Evolutionary conservation across 1,140 invertebrate genomes (phyloP), one percentile per base, ranked within the genome.

Genomic region (Melipona quadrifasciata): DNA sequence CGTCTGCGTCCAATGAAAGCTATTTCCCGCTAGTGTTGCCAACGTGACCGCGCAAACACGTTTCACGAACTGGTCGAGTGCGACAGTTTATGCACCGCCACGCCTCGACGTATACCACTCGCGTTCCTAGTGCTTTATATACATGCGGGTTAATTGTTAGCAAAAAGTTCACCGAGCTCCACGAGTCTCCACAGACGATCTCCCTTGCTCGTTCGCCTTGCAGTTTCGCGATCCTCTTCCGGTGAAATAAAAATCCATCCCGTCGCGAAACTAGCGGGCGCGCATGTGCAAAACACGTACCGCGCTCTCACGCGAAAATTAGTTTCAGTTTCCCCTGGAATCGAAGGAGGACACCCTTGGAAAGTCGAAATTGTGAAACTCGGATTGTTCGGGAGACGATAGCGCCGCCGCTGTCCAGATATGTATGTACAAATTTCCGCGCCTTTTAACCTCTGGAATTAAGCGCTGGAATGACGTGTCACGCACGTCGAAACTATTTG

Each of bases 21-120:
- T 21, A 53, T 82, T 58, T 57, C 53, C 27, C 10, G 24, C 64
- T 57, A 19, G 19, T 64, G 73, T 57, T 77, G 65, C 53, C 74
- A 83, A 83, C 74, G 81, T 78, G 81, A 83, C 81, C 65, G 53
- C 65, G 81, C 81, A 82, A 82, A 76, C 73, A 83, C 39, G 55
- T 71, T 83, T 71, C 55, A 14, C 31, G 34, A 55, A 65, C 19
- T 51, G 12, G n/a, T 67, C 65, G 75, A 70, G 53, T 74, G 71
- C 70, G 80, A 82, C 80, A 65, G 71, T 82, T 82, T 82, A 82
- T 82, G 71, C 80, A 82, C 8, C 80, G 68, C 80, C 80, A 82
- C 80, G 80, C 70, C 80, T 74, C 70, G 47, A n/a, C 58, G 71
- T 31, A 31, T 51, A n/a, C 16, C 58, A 65, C 58, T 70, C 77